phyloP scores from a whole-genome alignment of 2,113 vertebrate species.

The Sebastes fasciatus region DNA sequence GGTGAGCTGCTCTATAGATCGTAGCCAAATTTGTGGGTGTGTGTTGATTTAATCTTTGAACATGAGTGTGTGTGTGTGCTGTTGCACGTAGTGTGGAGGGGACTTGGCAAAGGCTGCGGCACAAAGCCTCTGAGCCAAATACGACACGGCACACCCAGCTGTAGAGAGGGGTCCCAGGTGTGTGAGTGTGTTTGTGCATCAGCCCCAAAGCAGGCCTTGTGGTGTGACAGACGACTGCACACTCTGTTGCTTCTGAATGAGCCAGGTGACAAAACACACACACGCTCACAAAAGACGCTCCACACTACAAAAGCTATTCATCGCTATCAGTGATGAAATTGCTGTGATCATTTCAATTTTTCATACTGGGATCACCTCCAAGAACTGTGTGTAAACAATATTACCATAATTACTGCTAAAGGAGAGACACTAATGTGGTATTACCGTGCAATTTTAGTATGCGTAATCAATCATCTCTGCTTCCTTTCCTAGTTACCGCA shows the following conservation, averaged over 20 bases:
- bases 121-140: slow-evolving; percentile 55
- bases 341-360: slow-evolving; percentile 41
- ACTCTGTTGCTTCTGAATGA: slow-evolving; percentile 74
- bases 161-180: slow-evolving; percentile 59
- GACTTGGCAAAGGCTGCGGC: slow-evolving; percentile 53
- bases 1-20: slow-evolving; percentile 48
- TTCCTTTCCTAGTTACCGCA: slow-evolving; percentile 65
- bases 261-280: slow-evolving; percentile 71
- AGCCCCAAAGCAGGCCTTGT: slow-evolving; percentile 31
- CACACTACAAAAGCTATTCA: slow-evolving; percentile 50
- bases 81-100: slow-evolving; percentile 33
- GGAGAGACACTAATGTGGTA: background rate
- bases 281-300: slow-evolving; percentile 37
- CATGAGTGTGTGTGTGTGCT: slow-evolving; percentile 16
- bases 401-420: slow-evolving; percentile 26
- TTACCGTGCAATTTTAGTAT: background rate
- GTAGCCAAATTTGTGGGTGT: slow-evolving; percentile 38
- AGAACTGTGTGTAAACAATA: slow-evolving; percentile 26
- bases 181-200: slow-evolving; percentile 43
- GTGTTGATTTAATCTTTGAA: slow-evolving; percentile 40
- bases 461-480: slow-evolving; percentile 1
- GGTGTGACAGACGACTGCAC: slow-evolving; percentile 58
- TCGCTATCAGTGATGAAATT: slow-evolving; percentile 48
- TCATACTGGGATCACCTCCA: slow-evolving; percentile 13
- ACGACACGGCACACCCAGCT: slow-evolving; percentile 59